A percentile compares a stretch with the other conserved stretches of the same genome.
Evolutionary conservation across 2,797 vertebrate genomes (phyloP).

Genomic region (Oreochromis mossambicus): DNA sequence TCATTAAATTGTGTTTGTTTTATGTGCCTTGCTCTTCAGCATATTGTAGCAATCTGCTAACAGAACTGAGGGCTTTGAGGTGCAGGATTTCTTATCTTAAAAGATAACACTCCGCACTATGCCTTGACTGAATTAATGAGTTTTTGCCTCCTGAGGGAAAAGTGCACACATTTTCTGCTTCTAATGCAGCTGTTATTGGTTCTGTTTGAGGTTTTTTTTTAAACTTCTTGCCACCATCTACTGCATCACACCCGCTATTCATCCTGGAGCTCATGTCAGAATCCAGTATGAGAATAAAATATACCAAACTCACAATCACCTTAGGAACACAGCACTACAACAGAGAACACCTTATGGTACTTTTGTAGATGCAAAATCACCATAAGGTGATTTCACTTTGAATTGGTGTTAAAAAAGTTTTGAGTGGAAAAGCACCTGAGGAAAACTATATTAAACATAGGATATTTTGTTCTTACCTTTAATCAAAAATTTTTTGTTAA

Average conservation of each 20-base stretch:
- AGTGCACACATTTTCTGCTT: slow-evolving; percentile 2
- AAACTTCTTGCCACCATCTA: not conserved
- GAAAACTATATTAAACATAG: not conserved
- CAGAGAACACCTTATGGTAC: not conserved
- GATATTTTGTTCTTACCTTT: not conserved
- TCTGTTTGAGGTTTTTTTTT: not conserved
- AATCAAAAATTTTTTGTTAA: not conserved
- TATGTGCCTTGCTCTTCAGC: slow-evolving; percentile 4
- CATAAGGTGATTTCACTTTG: not conserved
- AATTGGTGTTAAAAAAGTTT: not conserved
- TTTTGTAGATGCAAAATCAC: not conserved
- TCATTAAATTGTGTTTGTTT: slow-evolving; percentile 36
- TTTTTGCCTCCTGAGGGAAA: slow-evolving; percentile 20
- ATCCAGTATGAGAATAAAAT: not conserved
- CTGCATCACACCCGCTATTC: not conserved
- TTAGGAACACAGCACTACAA: not conserved
- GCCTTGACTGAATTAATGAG: slow-evolving; percentile 41
- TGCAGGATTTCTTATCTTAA: slow-evolving; percentile 37
- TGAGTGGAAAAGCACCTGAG: not conserved
- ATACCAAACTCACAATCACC: not conserved
- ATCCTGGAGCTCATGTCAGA: not conserved
- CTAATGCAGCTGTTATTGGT: not conserved
- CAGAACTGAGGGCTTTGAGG: slow-evolving; percentile 28
- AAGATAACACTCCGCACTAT: slow-evolving; percentile 38
- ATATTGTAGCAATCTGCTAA: slow-evolving; percentile 10